Conservation (phyloP, 2,888 invertebrate species). For the Blomia tropicalis region DNA sequence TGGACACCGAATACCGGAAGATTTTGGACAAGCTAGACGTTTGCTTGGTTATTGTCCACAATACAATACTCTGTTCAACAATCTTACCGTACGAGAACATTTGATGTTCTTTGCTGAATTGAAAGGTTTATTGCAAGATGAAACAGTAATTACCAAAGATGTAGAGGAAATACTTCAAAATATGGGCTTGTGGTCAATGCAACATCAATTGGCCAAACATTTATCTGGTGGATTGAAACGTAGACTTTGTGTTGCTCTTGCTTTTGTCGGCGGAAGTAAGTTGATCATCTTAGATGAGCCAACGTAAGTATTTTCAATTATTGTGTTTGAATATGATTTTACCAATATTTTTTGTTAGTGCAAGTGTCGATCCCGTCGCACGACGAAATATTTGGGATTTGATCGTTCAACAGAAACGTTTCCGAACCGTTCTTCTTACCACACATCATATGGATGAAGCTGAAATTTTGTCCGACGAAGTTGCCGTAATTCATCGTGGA, state of each 20-base stretch:
- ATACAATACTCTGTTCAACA: constrained; percentile 37
- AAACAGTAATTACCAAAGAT: constrained; percentile 27
- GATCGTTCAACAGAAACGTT: constrained; percentile 34
- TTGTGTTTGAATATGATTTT: not conserved
- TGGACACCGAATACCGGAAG: constrained; percentile 28
- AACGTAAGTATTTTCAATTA: not conserved
- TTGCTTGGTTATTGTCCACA: constrained; percentile 39
- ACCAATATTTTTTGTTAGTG: constrained; percentile 33
- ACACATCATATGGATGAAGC: constrained; percentile 40
- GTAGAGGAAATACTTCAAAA: constrained; percentile 33
- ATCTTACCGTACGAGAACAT: constrained; percentile 38
- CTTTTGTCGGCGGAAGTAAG: constrained; percentile 38
- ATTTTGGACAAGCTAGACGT: constrained; percentile 31
- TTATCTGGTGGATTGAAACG: constrained; percentile 38
- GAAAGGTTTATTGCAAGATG: constrained; percentile 32
- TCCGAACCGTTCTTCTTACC: constrained; percentile 36
- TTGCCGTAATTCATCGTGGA: constrained; percentile 34
- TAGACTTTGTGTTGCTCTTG: constrained; percentile 38
- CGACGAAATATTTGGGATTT: constrained; percentile 38
- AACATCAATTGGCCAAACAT: constrained; percentile 33
- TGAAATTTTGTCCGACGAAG: constrained; percentile 37
- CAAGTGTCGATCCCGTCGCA: constrained; percentile 37
- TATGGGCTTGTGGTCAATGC: constrained; percentile 34
- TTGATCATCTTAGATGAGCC: constrained; percentile 37
- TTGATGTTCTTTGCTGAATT: constrained; percentile 36